Evolutionary conservation across 1,140 invertebrate genomes (phyloP).

Genomic region (Formica selysi): DNA sequence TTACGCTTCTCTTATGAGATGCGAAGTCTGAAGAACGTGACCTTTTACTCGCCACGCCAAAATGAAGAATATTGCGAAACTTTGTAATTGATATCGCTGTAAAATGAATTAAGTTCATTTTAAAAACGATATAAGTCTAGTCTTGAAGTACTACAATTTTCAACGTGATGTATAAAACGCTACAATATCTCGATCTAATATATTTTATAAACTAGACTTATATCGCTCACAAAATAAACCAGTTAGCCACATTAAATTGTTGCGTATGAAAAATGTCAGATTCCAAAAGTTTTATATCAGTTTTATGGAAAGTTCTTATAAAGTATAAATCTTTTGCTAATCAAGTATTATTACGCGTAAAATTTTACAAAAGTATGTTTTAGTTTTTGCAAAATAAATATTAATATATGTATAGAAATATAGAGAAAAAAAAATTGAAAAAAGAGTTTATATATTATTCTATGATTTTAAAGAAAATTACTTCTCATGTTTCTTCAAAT

Average conservation of each 20-base stretch:
- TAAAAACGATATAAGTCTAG: not conserved
- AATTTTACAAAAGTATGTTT: not conserved
- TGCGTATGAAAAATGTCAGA: not conserved
- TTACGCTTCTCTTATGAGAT: slow-evolving; percentile 26
- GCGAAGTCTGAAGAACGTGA: not conserved
- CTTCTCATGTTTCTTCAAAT: not conserved
- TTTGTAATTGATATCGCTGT: not conserved
- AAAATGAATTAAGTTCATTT: slow-evolving; percentile 9
- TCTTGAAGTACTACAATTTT: not conserved
- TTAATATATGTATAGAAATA: not conserved
- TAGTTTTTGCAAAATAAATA: slow-evolving; percentile 10
- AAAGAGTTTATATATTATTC: not conserved
- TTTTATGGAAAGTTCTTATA: not conserved
- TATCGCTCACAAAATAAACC: not conserved
- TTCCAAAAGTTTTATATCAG: not conserved
- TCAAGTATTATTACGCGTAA: not conserved
- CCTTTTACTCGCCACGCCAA: not conserved
- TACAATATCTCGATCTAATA: not conserved
- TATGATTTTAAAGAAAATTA: not conserved
- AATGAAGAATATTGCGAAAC: slow-evolving; percentile 4
- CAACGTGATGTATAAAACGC: not conserved
- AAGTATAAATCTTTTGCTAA: slow-evolving; percentile 5
- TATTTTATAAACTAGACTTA: slow-evolving; percentile 16
- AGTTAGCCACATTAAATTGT: slow-evolving; percentile 6
- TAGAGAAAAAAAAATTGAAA: not conserved